Base-by-base conservation (phyloP, 2,888 invertebrate genomes). In the Rhogogaster chlorosoma region DNA sequence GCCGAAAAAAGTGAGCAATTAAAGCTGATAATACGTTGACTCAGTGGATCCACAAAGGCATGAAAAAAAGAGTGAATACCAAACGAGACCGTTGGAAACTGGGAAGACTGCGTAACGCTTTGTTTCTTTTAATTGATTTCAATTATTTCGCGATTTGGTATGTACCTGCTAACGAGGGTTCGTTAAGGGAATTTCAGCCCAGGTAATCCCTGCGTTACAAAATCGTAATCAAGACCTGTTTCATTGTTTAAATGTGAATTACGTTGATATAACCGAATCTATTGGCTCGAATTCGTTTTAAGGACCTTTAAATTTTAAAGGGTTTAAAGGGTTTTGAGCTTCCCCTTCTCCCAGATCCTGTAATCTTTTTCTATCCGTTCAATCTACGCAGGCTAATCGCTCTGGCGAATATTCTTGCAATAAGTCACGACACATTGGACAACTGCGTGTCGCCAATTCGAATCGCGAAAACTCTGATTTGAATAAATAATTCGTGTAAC, bases 81-180 rank as follows among this genome's bases (percentile, higher is more conserved):
- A 67, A 32, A 3, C 18, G 18, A 32, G 32, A 15, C 2, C 3
- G 61, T 61, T 61, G 22, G 18, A 67, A 67, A 67, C 32, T 67
- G 67, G 67, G 67, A 7, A 67, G 67, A 67, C 67, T 67, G 18
- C 67, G 67, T 32, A 67, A 67, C 67, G 67, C 67, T 67, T 67
- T 67, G 67, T 67, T 32, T 67, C 29, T 67, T 67, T 18, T 67
- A 67, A 67, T 67, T 67, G 67, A 67, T 32, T 67, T 32, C 32
- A 67, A 67, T 67, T 32, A 61, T 61, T 61, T 26, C 12, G 1
- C 67, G 32, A 32, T 67, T 18, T 18, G 32, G 7, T 32, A 32
- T 26, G 32, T 32, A 15, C 32, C 32, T 67, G 32, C 32, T 67
- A 67, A 67, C 67, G 67, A 67, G 26, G 29, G 67, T 67, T 67